Percentiles rank a stretch among this genome's conserved stretches.
Evolutionary conservation across 2,113 vertebrate genomes (phyloP).

Genomic region (Macroglossus sobrinus): DNA sequence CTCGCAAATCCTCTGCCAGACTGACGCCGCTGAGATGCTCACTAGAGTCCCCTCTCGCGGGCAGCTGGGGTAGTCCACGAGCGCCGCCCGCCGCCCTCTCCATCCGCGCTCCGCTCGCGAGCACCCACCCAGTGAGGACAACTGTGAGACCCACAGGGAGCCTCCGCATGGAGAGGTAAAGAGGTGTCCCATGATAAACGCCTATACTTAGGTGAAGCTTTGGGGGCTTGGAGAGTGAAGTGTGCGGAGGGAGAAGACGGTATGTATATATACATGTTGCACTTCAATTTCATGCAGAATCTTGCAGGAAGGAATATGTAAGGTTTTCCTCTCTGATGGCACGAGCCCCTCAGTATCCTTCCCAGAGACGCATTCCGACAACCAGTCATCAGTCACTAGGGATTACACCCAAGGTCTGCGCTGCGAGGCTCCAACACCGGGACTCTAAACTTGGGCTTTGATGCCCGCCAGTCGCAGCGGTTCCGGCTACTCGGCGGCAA

Average conservation of each 20-base stretch:
- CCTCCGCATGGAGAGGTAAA: not conserved
- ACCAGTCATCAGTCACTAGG: not conserved
- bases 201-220: not conserved
- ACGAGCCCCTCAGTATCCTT: not conserved
- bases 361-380: not conserved
- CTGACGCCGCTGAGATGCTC: not conserved
- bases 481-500: not conserved
- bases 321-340: not conserved
- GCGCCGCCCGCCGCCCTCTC: conserved; percentile 38
- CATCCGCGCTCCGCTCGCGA: not conserved
- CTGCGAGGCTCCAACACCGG: not conserved
- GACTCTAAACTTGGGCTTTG: conserved; percentile 53
- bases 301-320: not conserved
- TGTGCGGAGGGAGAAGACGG: not conserved
- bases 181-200: not conserved
- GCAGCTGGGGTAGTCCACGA: conserved; percentile 35
- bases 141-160: not conserved
- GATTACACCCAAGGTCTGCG: not conserved
- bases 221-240: not conserved
- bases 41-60: not conserved
- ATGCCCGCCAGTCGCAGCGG: not conserved
- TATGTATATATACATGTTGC: not conserved
- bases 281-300: not conserved
- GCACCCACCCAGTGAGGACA: not conserved
- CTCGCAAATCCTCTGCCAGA: not conserved